Base-by-base conservation (phyloP, 2,113 vertebrate genomes). In the Kryptolebias marmoratus region DNA sequence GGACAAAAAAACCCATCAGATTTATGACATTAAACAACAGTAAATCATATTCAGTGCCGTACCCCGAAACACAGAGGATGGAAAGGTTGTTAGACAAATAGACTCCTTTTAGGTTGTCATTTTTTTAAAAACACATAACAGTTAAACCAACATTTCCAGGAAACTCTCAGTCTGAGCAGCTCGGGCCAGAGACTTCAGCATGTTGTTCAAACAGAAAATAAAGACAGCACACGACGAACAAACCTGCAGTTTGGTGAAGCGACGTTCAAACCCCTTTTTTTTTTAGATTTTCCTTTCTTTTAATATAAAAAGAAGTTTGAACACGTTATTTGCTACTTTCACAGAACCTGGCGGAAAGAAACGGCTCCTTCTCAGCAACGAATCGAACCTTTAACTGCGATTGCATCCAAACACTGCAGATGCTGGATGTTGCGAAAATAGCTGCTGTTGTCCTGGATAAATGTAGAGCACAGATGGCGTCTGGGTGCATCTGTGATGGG, bases 371-470 rank as follows among this genome's bases (percentile, higher is more conserved):
- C 6, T 52, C 39, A 49, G 6, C 16, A 27, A 30, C 31, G 39
- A 68, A 49, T 49, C 31, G 27, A 30, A 22, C 22, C 47, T 52
- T 1, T 78, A 73, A 75, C 8, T 16, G 71, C 52, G 44, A 72
- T 74, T 9, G 3, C 5, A 1, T 55, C 54, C 64, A 44, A 75
- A 39, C 5, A 14, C 74, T 47, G 16, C 44, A 64, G 36, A 56
- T 18, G 60, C 9, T 52, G 45, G 45, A 47, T 1, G 31, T 47
- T 50, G 60, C 64, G 68, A 68, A 68, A 69, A 81, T 65, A 36
- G 15, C 64, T 54, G 42, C 50, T 39, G 60, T 65, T 80, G 45
- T 5, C 11, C 48, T 73, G n/a, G 47, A 27, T 52, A 32, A 74
- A 71, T 52, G 49, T 11, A 6, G 39, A 49, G 13, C 8, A 11